Conservation (phyloP, 2,888 invertebrate genomes). For the Onchidella celtica region DNA sequence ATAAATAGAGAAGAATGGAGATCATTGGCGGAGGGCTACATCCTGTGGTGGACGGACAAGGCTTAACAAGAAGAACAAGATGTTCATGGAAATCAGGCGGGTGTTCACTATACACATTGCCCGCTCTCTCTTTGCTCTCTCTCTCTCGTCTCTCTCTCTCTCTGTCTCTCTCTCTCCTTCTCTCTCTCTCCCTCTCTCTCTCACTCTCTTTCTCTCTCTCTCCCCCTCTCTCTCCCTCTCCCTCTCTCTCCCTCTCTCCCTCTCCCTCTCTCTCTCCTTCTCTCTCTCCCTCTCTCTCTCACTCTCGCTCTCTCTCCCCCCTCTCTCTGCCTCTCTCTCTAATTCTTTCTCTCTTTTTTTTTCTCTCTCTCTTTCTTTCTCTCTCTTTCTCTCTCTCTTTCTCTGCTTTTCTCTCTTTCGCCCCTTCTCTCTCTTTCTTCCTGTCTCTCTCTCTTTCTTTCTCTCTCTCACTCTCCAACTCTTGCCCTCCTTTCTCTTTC, state of each 20-base stretch:
- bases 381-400: not conserved
- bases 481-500: not conserved
- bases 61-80: too few relatives aligned
- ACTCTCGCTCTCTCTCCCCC: not conserved
- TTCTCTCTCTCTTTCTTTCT: constrained; percentile 22
- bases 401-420: not conserved
- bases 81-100: too few relatives aligned
- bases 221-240: constrained; percentile 26
- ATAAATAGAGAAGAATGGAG: too few relatives aligned
- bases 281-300: not conserved
- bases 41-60: too few relatives aligned
- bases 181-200: constrained; percentile 47
- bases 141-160: constrained; percentile 15
- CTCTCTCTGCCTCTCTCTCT: not conserved
- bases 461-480: not conserved
- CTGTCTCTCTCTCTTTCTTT: not conserved
- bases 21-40: too few relatives aligned
- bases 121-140: not conserved
- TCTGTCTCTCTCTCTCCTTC: constrained; percentile 40
- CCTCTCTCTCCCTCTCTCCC: not conserved
- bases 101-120: too few relatives aligned
- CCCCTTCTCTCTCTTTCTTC: not conserved
- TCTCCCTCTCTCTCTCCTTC: not conserved
- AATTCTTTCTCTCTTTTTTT: constrained; percentile 12
- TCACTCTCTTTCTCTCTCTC: constrained; percentile 44